These are phyloP conservation scores for Dasyurus viverrinus DNA, from an alignment of 2,113 vertebrate species.

Conservation along the genomic window DNA sequence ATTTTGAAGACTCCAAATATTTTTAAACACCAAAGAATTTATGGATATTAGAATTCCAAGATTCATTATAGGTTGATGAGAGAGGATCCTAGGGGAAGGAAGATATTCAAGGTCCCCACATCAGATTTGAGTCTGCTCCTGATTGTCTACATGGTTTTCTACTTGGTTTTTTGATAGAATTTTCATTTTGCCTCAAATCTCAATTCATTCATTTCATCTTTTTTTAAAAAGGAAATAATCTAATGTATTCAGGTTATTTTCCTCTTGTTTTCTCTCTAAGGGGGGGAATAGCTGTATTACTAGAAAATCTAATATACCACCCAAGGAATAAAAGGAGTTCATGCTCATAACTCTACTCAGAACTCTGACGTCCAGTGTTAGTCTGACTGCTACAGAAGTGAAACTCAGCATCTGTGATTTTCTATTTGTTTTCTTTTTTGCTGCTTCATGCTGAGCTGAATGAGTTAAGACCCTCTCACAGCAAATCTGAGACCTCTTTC, in stretches of 20 bases:
- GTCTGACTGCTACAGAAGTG: neutral
- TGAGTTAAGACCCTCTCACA: constrained; percentile 34
- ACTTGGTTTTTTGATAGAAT: neutral
- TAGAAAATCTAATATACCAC: neutral
- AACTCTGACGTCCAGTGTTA: neutral
- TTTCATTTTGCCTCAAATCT: neutral
- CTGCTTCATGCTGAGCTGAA: neutral
- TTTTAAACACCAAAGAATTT: neutral
- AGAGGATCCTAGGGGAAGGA: neutral
- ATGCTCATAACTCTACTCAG: neutral
- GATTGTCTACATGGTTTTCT: neutral
- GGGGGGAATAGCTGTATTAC: neutral
- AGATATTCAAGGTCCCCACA: neutral
- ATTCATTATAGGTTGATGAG: neutral
- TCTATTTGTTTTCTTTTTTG: constrained; percentile 53
- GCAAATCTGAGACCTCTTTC: constrained; percentile 26
- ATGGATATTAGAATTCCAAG: neutral
- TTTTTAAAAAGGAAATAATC: neutral
- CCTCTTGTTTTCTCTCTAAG: constrained; percentile 34
- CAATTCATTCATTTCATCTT: neutral
- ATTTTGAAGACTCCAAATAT: neutral
- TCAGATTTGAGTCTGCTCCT: neutral
- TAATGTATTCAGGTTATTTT: neutral
- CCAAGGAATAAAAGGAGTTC: constrained; percentile 8
- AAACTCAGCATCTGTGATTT: constrained; percentile 27